phyloP scores from a whole-genome alignment of 2,797 vertebrate genomes.

The Silurus lanzhouensis region DNA sequence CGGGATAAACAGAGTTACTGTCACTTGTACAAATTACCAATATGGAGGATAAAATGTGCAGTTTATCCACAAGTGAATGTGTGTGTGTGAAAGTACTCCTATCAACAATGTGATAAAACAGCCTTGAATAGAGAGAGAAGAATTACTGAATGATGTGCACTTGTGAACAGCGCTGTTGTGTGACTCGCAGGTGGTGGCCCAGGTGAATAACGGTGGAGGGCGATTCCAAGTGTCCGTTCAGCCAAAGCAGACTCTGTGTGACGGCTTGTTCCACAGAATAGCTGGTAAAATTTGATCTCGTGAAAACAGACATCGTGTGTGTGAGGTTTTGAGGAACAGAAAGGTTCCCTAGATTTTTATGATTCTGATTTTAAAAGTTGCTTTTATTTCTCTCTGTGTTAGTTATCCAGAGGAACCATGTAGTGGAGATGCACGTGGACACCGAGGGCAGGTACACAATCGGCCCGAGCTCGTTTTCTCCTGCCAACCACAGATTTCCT shows the following conservation, averaged over 20 bases:
- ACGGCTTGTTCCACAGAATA: slow-evolving; percentile 86
- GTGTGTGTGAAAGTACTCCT: too few species aligned
- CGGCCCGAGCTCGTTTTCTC: slow-evolving; percentile 63
- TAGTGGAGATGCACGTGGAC: slow-evolving; percentile 83
- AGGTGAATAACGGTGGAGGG: slow-evolving; percentile 78
- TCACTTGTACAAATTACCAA: too few species aligned
- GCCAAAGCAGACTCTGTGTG: slow-evolving; percentile 79
- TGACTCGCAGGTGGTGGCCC: slow-evolving; percentile 79
- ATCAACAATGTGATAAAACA: too few species aligned
- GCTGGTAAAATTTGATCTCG: slow-evolving; percentile 74
- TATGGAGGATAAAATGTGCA: too few species aligned
- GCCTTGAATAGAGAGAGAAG: too few species aligned
- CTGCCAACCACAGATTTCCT: slow-evolving; percentile 66
- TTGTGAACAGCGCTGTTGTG: neutral
- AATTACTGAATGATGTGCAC: neutral
- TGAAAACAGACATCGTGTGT: neutral
- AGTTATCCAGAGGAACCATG: slow-evolving; percentile 83
- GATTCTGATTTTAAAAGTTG: neutral
- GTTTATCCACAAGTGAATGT: too few species aligned
- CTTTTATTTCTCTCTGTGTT: slow-evolving; percentile 12
- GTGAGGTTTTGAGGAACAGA: neutral
- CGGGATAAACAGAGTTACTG: too few species aligned
- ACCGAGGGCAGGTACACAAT: slow-evolving; percentile 75
- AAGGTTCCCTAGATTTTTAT: neutral
- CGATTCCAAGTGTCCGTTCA: slow-evolving; percentile 79